Evolutionary conservation across 2,797 vertebrate species (phyloP).

Genomic region (Podarcis siculus): DNA sequence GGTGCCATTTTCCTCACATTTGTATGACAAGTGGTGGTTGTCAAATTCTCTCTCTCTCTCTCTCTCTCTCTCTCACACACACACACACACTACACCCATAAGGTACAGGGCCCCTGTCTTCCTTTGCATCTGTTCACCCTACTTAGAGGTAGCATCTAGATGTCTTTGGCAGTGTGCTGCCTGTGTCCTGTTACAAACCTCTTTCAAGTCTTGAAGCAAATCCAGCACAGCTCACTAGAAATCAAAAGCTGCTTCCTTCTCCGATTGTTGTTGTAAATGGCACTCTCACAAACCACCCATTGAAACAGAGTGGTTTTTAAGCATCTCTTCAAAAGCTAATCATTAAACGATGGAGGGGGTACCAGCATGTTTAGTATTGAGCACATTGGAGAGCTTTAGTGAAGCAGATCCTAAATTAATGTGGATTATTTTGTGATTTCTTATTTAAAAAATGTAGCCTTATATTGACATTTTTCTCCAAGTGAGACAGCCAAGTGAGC

Average conservation of each 20-base stretch:
- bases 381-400: not conserved
- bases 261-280: not conserved
- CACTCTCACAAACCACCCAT: too few species aligned
- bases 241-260: not conserved
- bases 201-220: not conserved
- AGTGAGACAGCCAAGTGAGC: too few species aligned
- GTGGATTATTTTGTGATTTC: not conserved
- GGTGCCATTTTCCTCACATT: not conserved
- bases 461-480: too few species aligned
- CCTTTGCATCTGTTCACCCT: not conserved
- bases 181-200: not conserved
- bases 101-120: not conserved
- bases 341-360: not conserved
- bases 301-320: not conserved
- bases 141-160: not conserved
- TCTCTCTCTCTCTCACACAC: too few species aligned
- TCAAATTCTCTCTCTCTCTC: too few species aligned
- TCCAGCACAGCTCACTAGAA: not conserved
- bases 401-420: not conserved
- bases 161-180: not conserved
- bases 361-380: not conserved
- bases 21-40: not conserved
- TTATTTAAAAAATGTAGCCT: too few species aligned
- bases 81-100: not conserved
- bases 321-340: not conserved